Conservation (phyloP, 2,113 vertebrate species). For the Eonycteris spelaea region DNA sequence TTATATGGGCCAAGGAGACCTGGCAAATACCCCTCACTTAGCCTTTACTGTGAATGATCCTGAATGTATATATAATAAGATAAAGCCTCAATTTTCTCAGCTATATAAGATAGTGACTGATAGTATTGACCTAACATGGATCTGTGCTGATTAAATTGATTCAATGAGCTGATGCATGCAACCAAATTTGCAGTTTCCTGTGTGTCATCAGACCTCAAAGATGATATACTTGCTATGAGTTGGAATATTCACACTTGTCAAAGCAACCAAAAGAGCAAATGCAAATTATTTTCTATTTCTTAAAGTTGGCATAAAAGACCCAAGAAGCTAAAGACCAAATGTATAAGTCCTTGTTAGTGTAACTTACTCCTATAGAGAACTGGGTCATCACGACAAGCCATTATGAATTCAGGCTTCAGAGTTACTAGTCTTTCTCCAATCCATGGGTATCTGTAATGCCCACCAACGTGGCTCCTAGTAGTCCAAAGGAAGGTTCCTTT, state of each 20-base stretch:
- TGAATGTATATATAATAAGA: not conserved
- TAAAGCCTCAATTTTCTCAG: not conserved
- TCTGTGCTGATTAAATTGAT: not conserved
- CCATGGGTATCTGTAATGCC: not conserved
- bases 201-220: not conserved
- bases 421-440: not conserved
- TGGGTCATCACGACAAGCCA: not conserved
- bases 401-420: not conserved
- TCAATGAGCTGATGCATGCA: not conserved
- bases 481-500: not conserved
- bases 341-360: not conserved
- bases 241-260: not conserved
- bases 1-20: not conserved
- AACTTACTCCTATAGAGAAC: not conserved
- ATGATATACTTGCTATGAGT: not conserved
- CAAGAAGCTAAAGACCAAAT: not conserved
- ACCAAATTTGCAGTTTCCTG: not conserved
- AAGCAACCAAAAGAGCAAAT: not conserved
- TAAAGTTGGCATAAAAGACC: not conserved
- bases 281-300: not conserved
- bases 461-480: not conserved
- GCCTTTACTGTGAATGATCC: not conserved
- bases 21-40: not conserved
- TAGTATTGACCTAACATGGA: not conserved
- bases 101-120: not conserved